These are phyloP conservation scores for Zhengitettix transpicula DNA, from an alignment of 2,888 invertebrate species.

Conservation along the genomic window DNA sequence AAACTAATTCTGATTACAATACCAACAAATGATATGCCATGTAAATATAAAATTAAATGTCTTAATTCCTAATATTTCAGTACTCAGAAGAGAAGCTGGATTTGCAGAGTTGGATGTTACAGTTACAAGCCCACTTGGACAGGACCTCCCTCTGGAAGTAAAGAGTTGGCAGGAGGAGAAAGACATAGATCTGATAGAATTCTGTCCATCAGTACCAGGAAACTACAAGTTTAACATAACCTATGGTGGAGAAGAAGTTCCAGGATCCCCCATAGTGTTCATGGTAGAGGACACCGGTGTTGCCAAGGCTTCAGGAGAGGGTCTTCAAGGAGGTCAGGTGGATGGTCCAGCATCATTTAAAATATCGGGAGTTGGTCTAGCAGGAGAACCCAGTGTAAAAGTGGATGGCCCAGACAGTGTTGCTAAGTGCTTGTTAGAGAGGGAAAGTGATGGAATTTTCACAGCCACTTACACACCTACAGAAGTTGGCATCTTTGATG, in stretches of 20 bases:
- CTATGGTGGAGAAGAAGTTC: conserved; percentile 37
- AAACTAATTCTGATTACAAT: too few species aligned
- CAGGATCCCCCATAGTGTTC: conserved; percentile 36
- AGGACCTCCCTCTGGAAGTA: conserved; percentile 65
- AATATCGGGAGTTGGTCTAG: conserved; percentile 16
- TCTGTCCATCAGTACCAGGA: conserved; percentile 72
- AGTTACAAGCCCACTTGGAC: conserved; percentile 73
- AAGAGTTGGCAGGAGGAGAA: conserved; percentile 45
- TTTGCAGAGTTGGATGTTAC: conserved; percentile 73
- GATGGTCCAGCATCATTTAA: conserved; percentile 35
- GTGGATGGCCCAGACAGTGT: conserved; percentile 43
- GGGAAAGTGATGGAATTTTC: conserved; percentile 48
- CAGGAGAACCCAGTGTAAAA: conserved; percentile 31
- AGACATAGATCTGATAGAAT: conserved; percentile 54
- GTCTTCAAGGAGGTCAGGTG: conserved; percentile 33
- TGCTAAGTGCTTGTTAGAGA: conserved; percentile 32
- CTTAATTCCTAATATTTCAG: not conserved
- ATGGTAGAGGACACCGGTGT: conserved; percentile 39
- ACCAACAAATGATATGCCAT: too few species aligned
- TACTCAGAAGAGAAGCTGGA: conserved; percentile 50
- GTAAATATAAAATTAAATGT: not conserved
- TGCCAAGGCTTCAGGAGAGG: conserved; percentile 41
- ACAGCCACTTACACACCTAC: conserved; percentile 79
- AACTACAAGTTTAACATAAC: conserved; percentile 45
- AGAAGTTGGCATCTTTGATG: conserved; percentile 82